Conservation (phyloP, 2,888 invertebrate species). For the Platerodrilus igneus region DNA sequence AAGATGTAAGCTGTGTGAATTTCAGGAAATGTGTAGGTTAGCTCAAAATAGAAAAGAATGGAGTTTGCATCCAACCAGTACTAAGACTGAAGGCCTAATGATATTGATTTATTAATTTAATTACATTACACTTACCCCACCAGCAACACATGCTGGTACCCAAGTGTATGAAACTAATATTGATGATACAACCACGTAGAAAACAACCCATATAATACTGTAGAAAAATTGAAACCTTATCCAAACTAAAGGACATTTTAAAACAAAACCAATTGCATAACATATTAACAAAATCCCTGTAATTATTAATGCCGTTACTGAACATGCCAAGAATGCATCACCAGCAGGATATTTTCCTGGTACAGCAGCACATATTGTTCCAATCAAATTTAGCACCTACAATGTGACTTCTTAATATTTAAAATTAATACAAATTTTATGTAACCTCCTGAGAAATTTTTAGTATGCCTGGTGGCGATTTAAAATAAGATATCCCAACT, state of each 20-base stretch:
- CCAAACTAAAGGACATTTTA: constrained; percentile 27
- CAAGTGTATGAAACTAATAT: constrained; percentile 20
- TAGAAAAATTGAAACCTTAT: constrained; percentile 27
- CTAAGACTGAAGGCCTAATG: too few species aligned
- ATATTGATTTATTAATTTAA: too few species aligned
- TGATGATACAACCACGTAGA: constrained; percentile 26
- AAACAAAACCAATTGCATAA: constrained; percentile 21
- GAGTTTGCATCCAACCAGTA: too few species aligned
- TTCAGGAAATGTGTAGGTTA: too few species aligned
- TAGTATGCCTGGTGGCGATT: background rate
- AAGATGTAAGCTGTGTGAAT: too few species aligned
- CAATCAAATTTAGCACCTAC: background rate
- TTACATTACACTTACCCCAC: background rate
- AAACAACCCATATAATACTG: constrained; percentile 22
- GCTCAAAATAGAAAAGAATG: too few species aligned
- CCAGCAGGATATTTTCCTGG: constrained; percentile 12
- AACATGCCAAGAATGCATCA: constrained; percentile 29
- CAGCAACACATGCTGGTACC: background rate
- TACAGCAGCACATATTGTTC: background rate
- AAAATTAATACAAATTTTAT: background rate
- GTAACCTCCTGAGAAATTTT: background rate
- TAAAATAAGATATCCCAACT: background rate
- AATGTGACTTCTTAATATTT: background rate
- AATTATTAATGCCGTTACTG: constrained; percentile 26
- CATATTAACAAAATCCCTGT: constrained; percentile 24